Base-by-base conservation (phyloP, 1,140 invertebrate genomes). In the Onthophagus taurus region DNA sequence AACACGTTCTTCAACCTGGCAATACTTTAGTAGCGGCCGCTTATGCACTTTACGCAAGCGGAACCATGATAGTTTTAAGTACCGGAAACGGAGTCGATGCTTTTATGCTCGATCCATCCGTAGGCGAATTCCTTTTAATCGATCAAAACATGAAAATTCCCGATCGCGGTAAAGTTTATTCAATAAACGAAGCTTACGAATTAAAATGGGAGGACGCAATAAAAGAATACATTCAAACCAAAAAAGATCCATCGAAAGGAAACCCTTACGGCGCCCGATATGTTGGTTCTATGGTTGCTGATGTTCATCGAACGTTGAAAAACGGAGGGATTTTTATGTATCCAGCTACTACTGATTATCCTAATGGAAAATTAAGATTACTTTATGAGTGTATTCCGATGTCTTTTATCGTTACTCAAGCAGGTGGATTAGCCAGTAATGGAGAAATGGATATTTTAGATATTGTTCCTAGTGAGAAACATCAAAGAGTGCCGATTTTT, bases 301-400 rank as follows among this genome's bases (percentile, higher is more conserved):
- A 98, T 71, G 91, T 99, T 1, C 94, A 98, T 65, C 78, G 95
- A 56, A 98, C 94, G 0, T 78, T 99, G 17, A 94, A 95, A 59
- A 97, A 98, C 65, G 95, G 94, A 12, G 94, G 97, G 18, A 97
- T 99, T 50, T 99, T 99, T 60, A 83, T 99, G 71, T 99, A 99
- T 61, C 97, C 97, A 0, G 90, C 89, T 0, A 96, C 94, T 0
- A 81, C 76, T 34, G 80, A 87, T 36, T 76, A 89, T 36, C 94
- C 93, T 3, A 93, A 83, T 44, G 97, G 97, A 72, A 99, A 99
- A 72, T 89, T 95, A 69, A 83, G 97, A 46, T 75, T 99, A 0
- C 69, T 99, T 3, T 99, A 99, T 62, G 97, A 99, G 67, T 92
- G 93, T 67, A 93, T 89, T 64, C 97, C 97, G 3, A 99, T 99